A percentile compares a stretch with the other conserved stretches of the same genome.
phyloP scores from a whole-genome alignment of 2,113 vertebrate species.

The Indicator maculatus region DNA sequence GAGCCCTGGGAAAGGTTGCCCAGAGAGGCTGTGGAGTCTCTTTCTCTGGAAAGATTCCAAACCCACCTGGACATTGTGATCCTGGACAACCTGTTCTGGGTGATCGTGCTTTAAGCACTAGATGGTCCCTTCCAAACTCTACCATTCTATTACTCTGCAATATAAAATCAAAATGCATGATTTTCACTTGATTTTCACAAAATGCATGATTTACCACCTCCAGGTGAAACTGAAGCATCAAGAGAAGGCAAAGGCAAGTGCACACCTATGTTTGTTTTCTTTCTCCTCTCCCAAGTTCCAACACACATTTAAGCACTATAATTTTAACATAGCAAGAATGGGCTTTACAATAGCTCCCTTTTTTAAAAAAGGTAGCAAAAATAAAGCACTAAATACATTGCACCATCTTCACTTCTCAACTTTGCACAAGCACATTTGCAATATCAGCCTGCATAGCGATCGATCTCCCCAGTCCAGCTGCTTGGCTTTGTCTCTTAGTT shows the following conservation, averaged over 20 bases:
- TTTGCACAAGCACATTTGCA: background rate
- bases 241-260: background rate
- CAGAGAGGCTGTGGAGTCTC: no score
- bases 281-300: background rate
- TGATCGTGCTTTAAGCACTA: no score
- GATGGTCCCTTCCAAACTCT: no score
- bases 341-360: background rate
- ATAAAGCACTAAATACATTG: background rate
- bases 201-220: background rate
- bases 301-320: background rate
- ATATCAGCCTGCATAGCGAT: background rate
- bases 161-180: accelerated
- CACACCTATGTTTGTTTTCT: background rate
- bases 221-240: background rate
- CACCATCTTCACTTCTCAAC: background rate
- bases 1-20: no score
- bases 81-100: no score
- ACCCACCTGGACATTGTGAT: no score
- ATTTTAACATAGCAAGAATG: background rate
- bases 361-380: background rate
- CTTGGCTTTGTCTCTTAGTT: background rate
- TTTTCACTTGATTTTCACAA: no score
- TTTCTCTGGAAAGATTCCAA: no score
- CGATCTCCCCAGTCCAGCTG: background rate
- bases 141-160: no score